Percentiles rank a stretch among this genome's conserved stretches.
Conservation (phyloP, 2,797 vertebrate species). For the Microhierax caerulescens region DNA sequence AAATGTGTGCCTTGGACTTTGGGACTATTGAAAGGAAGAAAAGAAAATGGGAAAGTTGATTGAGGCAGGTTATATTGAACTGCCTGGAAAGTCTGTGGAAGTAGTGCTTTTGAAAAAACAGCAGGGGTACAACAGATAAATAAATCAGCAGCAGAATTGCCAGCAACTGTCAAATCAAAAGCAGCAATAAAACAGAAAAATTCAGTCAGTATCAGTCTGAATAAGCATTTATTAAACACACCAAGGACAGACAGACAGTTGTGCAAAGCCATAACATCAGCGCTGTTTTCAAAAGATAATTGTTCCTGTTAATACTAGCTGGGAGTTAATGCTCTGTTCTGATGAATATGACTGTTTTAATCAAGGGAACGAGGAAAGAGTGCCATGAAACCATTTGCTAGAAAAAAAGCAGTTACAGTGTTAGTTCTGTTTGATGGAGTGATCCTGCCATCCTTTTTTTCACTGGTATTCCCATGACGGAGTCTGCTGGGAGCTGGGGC, state of each 20-base stretch:
- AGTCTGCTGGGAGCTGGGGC: background rate
- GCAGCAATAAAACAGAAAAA: background rate
- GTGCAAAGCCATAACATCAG: background rate
- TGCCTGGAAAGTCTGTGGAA: conserved; percentile 9
- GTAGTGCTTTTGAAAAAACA: conserved; percentile 20
- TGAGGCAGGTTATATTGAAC: conserved; percentile 41
- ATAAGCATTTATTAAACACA: conserved; percentile 1
- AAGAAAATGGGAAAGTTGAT: conserved; percentile 48
- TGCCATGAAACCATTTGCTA: background rate
- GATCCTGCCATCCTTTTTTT: background rate
- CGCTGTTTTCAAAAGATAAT: background rate
- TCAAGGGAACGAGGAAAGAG: background rate
- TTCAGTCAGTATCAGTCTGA: background rate
- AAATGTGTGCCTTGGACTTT: conserved; percentile 31
- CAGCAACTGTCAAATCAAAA: conserved; percentile 53
- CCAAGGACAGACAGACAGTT: conserved; percentile 4
- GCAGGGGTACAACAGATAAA: conserved; percentile 8
- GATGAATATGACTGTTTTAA: background rate
- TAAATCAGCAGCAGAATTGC: conserved; percentile 42
- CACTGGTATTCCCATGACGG: background rate
- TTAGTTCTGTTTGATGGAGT: background rate
- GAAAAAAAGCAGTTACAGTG: fast-evolving
- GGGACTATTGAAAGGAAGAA: conserved; percentile 26
- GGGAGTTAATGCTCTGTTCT: background rate
- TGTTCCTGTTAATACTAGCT: background rate